Percentiles rank a stretch among this genome's conserved stretches.
Conservation (phyloP, 2,797 vertebrate genomes). For the Sebastes vulpes region DNA sequence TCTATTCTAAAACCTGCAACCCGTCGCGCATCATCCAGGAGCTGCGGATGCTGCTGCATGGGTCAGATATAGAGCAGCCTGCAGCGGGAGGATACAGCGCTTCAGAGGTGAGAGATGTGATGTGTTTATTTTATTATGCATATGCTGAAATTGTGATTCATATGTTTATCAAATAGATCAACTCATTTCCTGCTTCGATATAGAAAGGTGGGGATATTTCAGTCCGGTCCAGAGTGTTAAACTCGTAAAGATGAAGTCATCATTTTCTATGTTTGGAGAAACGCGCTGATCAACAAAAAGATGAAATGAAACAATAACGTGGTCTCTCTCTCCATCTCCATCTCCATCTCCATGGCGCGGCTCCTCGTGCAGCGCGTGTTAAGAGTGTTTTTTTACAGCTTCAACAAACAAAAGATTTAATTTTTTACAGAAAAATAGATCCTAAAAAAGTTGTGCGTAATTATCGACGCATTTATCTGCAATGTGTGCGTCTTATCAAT, state of each 20-base stretch:
- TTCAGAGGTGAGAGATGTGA: conserved; percentile 66
- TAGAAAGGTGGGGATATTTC: not conserved
- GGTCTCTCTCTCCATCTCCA: not conserved
- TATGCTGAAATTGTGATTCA: conserved; percentile 18
- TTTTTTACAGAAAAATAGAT: not conserved
- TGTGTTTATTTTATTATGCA: conserved; percentile 31
- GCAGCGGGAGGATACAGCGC: conserved; percentile 60
- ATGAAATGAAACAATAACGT: conserved; percentile 54
- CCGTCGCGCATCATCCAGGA: conserved; percentile 29
- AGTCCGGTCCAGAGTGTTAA: not conserved
- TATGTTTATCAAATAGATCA: not conserved
- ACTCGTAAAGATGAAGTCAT: conserved; percentile 35
- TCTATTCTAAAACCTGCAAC: not conserved
- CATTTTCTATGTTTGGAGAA: conserved; percentile 23
- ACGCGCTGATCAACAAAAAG: conserved; percentile 36
- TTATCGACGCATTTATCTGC: conserved; percentile 12
- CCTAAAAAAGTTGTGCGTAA: not conserved
- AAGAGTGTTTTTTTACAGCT: not conserved
- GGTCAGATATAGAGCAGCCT: conserved; percentile 56
- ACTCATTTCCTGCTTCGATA: not conserved
- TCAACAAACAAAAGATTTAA: not conserved
- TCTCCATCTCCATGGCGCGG: not conserved
- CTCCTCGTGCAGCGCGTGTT: conserved; percentile 14
- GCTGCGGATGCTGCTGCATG: conserved; percentile 63
- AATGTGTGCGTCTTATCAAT: conserved; percentile 8